These are phyloP conservation scores for Onychostoma macrolepis DNA, from an alignment of 2,113 vertebrate species.

Conservation along the genomic window DNA sequence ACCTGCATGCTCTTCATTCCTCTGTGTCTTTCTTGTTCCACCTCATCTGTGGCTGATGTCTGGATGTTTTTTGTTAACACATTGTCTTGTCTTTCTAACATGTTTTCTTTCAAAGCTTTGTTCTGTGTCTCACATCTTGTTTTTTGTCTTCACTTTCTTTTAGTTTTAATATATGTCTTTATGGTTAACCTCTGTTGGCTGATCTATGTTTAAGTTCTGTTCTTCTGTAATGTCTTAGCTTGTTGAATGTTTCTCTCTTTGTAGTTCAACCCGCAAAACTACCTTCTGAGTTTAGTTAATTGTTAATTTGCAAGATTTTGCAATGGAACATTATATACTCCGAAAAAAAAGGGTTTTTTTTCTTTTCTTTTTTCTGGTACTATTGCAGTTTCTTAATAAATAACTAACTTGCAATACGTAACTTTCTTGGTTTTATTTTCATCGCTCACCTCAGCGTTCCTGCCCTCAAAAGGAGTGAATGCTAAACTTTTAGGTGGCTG, in stretches of 20 bases:
- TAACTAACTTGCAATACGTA: slow-evolving; percentile 10
- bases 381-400: neutral
- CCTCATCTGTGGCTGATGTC: slow-evolving; percentile 16
- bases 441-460: neutral
- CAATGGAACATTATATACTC: no score
- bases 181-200: slow-evolving; percentile 36
- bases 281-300: neutral
- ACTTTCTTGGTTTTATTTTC: neutral
- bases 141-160: neutral
- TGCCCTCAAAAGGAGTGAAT: neutral
- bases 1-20: slow-evolving; percentile 11
- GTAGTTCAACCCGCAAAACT: neutral
- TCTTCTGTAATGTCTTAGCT: neutral
- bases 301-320: neutral
- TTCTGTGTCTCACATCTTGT: neutral
- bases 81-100: neutral
- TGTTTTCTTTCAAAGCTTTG: neutral
- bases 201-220: neutral
- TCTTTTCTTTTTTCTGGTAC: neutral
- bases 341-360: no score
- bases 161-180: slow-evolving; percentile 20
- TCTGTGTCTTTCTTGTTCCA: neutral
- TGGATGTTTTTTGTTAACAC: neutral
- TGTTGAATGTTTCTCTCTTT: slow-evolving; percentile 29
- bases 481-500: slow-evolving; percentile 55